Conservation (phyloP, 1,140 invertebrate species). For the Carcinoscorpius rotundicauda region DNA sequence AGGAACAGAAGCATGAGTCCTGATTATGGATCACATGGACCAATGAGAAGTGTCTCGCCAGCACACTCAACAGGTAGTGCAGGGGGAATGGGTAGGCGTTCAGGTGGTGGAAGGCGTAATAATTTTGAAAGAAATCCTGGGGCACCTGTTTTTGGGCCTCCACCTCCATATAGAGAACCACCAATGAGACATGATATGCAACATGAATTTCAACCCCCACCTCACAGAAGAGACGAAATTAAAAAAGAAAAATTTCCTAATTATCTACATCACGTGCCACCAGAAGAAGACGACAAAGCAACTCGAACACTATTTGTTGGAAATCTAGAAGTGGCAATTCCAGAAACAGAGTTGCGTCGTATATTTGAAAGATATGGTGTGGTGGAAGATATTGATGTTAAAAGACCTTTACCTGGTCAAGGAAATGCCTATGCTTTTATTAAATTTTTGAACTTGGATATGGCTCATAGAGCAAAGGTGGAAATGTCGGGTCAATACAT, state of each 20-base stretch:
- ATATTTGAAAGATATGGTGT: slow-evolving; percentile 93
- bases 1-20: slow-evolving; percentile 19
- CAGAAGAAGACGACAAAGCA: slow-evolving; percentile 91
- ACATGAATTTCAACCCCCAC: slow-evolving; percentile 38
- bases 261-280: slow-evolving; percentile 87
- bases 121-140: slow-evolving; percentile 11
- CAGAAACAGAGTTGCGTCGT: slow-evolving; percentile 78
- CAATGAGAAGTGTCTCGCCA: slow-evolving; percentile 13
- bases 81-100: slow-evolving; percentile 13
- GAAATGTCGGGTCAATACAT: slow-evolving; percentile 95
- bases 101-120: slow-evolving; percentile 12
- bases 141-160: slow-evolving; percentile 12
- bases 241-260: slow-evolving; percentile 97
- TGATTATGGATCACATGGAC: slow-evolving; percentile 10
- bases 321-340: slow-evolving; percentile 93
- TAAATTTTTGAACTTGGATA: slow-evolving; percentile 84
- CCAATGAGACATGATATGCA: slow-evolving; percentile 16
- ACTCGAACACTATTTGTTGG: slow-evolving; percentile 95
- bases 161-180: slow-evolving; percentile 19
- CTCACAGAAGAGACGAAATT: slow-evolving; percentile 30
- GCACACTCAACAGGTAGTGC: slow-evolving; percentile 19
- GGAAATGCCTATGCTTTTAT: slow-evolving; percentile 98
- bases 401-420: slow-evolving; percentile 83
- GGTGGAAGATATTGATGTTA: slow-evolving; percentile 97
- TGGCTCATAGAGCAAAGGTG: slow-evolving; percentile 77